Conservation (phyloP, 2,113 vertebrate species). For the Rhagologus leucostigma region DNA sequence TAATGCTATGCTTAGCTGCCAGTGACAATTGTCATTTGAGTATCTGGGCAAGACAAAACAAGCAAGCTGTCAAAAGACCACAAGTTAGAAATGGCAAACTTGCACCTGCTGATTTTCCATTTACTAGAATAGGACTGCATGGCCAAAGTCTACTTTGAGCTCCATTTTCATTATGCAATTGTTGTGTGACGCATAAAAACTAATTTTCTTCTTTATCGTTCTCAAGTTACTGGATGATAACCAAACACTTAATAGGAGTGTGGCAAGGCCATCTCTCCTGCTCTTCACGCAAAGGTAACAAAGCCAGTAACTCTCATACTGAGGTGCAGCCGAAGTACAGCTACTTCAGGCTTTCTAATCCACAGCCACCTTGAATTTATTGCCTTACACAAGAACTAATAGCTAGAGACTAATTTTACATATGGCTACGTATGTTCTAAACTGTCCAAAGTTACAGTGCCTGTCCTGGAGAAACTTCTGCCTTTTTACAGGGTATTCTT, state of each 20-base stretch:
- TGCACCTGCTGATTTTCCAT: background rate
- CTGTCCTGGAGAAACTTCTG: background rate
- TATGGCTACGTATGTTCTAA: background rate
- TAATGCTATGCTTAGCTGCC: background rate
- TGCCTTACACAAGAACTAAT: background rate
- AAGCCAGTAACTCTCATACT: background rate
- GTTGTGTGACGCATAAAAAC: background rate
- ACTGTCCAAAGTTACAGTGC: background rate
- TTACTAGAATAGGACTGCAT: background rate
- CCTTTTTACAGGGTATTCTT: background rate
- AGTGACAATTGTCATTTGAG: background rate
- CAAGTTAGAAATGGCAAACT: background rate
- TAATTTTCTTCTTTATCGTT: background rate
- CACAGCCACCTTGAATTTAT: background rate
- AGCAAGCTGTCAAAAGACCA: background rate
- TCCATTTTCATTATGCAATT: background rate
- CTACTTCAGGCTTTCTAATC: background rate
- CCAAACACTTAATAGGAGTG: background rate
- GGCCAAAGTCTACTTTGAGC: background rate
- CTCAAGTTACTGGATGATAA: background rate
- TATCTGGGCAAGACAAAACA: background rate
- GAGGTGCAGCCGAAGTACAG: background rate
- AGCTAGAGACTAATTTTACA: background rate
- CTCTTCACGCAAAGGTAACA: background rate
- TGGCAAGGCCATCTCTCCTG: background rate